These are phyloP conservation scores for Diabrotica virgifera DNA, from an alignment of 1,140 invertebrate species.

Conservation along the genomic window DNA sequence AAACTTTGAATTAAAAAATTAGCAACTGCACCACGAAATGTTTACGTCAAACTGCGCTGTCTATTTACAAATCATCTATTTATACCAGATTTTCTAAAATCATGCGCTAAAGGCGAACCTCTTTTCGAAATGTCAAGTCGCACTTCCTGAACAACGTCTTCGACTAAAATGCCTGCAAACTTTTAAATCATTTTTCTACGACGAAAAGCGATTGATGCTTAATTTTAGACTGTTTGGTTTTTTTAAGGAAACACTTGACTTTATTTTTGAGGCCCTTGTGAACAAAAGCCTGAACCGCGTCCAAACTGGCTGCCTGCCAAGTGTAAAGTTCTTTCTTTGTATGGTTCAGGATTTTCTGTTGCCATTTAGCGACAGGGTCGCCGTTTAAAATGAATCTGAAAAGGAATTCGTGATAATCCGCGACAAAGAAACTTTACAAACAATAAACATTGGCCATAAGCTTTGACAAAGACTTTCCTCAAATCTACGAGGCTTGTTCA, in stretches of 20 bases:
- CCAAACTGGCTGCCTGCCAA: constrained; percentile 19
- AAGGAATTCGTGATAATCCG: too few species aligned
- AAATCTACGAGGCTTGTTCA: too few species aligned
- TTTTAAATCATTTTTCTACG: neutral
- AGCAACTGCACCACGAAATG: constrained; percentile 7
- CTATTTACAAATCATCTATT: constrained; percentile 21
- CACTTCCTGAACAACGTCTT: neutral
- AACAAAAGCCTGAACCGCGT: neutral
- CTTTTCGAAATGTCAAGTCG: constrained; percentile 15
- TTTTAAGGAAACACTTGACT: constrained; percentile 1
- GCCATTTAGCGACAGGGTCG: too few species aligned
- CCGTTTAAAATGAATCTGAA: too few species aligned
- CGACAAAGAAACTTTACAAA: too few species aligned
- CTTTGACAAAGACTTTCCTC: too few species aligned
- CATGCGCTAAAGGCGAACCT: constrained; percentile 9
- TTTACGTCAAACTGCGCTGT: constrained; percentile 20
- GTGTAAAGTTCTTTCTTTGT: constrained; percentile 21
- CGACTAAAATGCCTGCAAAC: neutral
- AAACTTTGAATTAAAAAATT: neutral
- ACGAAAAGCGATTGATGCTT: neutral
- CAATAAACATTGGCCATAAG: too few species aligned
- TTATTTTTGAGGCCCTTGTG: constrained; percentile 2
- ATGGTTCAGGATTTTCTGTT: neutral
- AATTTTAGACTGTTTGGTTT: neutral
- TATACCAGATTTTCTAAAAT: constrained; percentile 19